Percentiles rank a stretch among this genome's conserved stretches.
Evolutionary conservation across 2,888 invertebrate genomes (phyloP).

Genomic region (Cataglyphis livida): DNA sequence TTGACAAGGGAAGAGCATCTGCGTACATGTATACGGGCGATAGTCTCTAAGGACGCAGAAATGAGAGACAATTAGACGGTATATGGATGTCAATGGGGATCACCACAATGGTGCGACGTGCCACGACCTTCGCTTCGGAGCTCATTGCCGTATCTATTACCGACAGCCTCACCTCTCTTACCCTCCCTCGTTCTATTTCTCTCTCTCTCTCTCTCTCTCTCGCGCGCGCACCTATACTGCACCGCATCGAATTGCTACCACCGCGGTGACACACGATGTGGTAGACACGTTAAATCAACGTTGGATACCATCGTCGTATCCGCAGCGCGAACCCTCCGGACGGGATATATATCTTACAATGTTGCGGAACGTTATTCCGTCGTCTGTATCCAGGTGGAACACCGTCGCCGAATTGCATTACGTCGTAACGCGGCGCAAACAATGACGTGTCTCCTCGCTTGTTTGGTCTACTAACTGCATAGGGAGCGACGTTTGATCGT

Average conservation of each 20-base stretch:
- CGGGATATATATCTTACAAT: slow-evolving; percentile 51
- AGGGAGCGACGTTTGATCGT: slow-evolving; percentile 64
- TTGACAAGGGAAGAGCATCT: neutral
- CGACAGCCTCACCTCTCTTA: slow-evolving; percentile 22
- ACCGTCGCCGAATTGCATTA: slow-evolving; percentile 63
- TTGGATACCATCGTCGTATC: slow-evolving; percentile 48
- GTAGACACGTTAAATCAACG: slow-evolving; percentile 73
- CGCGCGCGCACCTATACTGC: slow-evolving; percentile 19
- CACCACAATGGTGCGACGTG: slow-evolving; percentile 70
- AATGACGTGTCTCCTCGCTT: slow-evolving; percentile 65
- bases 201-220: slow-evolving; percentile 20
- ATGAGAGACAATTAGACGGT: slow-evolving; percentile 72
- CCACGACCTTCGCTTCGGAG: slow-evolving; percentile 70
- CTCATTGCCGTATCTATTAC: slow-evolving; percentile 74
- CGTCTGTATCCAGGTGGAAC: slow-evolving; percentile 37
- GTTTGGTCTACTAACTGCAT: slow-evolving; percentile 68
- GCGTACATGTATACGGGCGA: slow-evolving; percentile 10
- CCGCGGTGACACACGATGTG: slow-evolving; percentile 50
- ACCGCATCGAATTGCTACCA: slow-evolving; percentile 46
- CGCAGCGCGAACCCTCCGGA: slow-evolving; percentile 20
- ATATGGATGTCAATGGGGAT: slow-evolving; percentile 71
- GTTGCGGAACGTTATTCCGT: slow-evolving; percentile 48
- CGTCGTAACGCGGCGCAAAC: slow-evolving; percentile 58
- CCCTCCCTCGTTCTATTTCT: slow-evolving; percentile 20
- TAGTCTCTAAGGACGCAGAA: slow-evolving; percentile 63